Evolutionary conservation across 2,888 invertebrate genomes (phyloP).

Genomic region (Eristalis intricaria): DNA sequence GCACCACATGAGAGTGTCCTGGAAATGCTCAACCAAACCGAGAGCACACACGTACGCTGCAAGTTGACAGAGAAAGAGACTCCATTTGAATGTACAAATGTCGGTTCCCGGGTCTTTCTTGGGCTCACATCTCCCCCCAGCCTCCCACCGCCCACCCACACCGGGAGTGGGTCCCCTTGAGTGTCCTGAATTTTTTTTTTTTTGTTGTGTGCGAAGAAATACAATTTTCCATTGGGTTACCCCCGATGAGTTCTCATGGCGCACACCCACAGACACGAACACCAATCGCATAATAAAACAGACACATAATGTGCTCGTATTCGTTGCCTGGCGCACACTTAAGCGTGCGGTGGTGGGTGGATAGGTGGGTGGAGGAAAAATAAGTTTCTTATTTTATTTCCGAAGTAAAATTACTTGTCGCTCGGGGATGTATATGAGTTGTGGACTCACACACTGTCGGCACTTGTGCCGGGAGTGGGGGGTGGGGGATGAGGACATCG

Average conservation of each 20-base stretch:
- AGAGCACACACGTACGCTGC: slow-evolving; percentile 13
- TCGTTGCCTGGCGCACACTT: slow-evolving; percentile 38
- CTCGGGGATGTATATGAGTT: slow-evolving; percentile 74
- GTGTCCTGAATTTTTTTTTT: slow-evolving; percentile 11
- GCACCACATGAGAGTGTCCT: slow-evolving; percentile 8
- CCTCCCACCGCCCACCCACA: too few relatives aligned
- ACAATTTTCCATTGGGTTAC: slow-evolving; percentile 68
- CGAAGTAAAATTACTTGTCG: slow-evolving; percentile 79
- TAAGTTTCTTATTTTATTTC: slow-evolving; percentile 78
- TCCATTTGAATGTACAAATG: slow-evolving; percentile 66
- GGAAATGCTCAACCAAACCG: slow-evolving; percentile 31
- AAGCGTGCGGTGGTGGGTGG: background rate
- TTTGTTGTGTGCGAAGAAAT: slow-evolving; percentile 26
- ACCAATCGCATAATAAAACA: slow-evolving; percentile 68
- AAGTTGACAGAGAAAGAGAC: slow-evolving; percentile 57
- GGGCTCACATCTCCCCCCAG: background rate
- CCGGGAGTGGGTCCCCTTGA: too few relatives aligned
- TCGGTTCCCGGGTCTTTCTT: background rate
- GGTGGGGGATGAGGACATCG: background rate
- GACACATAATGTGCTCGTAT: slow-evolving; percentile 57
- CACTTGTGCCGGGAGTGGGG: background rate
- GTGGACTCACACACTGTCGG: slow-evolving; percentile 26
- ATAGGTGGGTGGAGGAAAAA: slow-evolving; percentile 52
- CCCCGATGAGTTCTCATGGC: slow-evolving; percentile 33
- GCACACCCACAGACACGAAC: slow-evolving; percentile 34